Conservation (phyloP, 1,140 invertebrate species). For the Formica selysi region DNA sequence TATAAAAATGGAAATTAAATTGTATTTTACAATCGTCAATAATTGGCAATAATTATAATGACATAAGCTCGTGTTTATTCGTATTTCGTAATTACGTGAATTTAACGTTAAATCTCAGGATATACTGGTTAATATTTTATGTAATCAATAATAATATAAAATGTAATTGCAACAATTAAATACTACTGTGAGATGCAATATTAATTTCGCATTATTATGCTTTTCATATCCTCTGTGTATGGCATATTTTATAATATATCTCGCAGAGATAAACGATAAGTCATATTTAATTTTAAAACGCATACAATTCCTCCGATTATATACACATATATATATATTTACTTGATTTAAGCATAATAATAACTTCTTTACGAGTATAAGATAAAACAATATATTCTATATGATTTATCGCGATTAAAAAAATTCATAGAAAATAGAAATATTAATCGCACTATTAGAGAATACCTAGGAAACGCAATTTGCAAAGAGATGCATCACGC, state of each 20-base stretch:
- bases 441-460: not conserved
- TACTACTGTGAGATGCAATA: not conserved
- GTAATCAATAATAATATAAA: slow-evolving; percentile 8
- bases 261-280: not conserved
- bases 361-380: not conserved
- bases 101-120: slow-evolving; percentile 20
- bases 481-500: not conserved
- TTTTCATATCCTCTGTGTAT: not conserved
- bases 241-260: not conserved
- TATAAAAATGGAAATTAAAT: slow-evolving; percentile 7
- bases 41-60: not conserved
- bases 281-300: not conserved
- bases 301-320: not conserved
- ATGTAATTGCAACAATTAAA: slow-evolving; percentile 35
- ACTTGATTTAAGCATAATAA: not conserved
- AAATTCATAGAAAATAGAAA: not conserved
- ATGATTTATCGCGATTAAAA: slow-evolving; percentile 6
- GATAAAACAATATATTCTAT: not conserved
- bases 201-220: slow-evolving; percentile 12
- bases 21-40: not conserved
- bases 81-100: not conserved
- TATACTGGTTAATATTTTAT: slow-evolving; percentile 20
- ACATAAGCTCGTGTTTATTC: slow-evolving; percentile 9
- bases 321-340: not conserved
- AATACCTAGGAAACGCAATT: not conserved